Evolutionary conservation across 2,797 vertebrate genomes (phyloP), one percentile per base, ranked within the genome.

Genomic region (Glossophaga mutica): DNA sequence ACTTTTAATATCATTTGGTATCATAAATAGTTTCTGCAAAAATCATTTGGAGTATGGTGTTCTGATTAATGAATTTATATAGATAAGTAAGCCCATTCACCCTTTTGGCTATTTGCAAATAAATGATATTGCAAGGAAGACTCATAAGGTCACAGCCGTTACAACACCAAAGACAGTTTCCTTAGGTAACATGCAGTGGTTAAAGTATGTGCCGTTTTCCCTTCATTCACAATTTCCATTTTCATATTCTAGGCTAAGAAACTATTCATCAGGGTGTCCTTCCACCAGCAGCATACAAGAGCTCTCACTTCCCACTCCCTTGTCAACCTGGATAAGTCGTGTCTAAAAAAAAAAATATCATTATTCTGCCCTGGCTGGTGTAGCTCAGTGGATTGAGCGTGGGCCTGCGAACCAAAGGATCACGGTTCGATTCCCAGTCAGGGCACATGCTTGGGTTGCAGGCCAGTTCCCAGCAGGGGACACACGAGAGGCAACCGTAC

Each of bases 271-370:
- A 73, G 32, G 10, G 21, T 85, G 87, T 89, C 90, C 59, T 94
- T 42, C 37, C n/a, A 59, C 42, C 14, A 52, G 48, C 0, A 22
- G 46, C 0, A n/a, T 32, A 8, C 10, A 37, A 65, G 4, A 32
- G 5, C 22, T 57, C 22, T 46, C 39, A 0, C 86, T 91, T 68
- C 7, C 46, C 12, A 57, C 3, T 26, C 22, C 6, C 9, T 94
- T 73, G 22, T n/a, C 55, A 91, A 44, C 26, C 21, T 74, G 42
- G 29, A 57, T 55, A 88, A 86, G 9, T 37, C 73, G 2, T 65
- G n/a, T 81, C 65, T 94, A 90, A 78, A 93, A 76, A 34, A 83
- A 95, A 95, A n/a, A n/a, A n/a, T n/a, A n/a, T n/a, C n/a, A n/a
- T n/a, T n/a, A n/a, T n/a, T n/a, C n/a, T n/a, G n/a, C n/a, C n/a